Conservation (phyloP, 2,113 vertebrate genomes). For the Hippotragus niger region DNA sequence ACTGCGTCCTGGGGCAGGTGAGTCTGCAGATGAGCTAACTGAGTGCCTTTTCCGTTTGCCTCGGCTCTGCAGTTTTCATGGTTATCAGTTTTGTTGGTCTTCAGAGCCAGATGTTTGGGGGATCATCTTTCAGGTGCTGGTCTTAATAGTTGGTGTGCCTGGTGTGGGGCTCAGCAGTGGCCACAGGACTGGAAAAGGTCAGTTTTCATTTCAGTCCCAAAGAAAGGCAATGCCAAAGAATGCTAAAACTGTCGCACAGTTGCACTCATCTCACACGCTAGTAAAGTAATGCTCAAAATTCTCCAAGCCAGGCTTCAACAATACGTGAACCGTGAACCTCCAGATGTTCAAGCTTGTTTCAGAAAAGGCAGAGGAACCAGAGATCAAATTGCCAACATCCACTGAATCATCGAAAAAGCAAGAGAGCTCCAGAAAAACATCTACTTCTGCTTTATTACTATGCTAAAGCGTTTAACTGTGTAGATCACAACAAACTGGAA, state of each 20-base stretch:
- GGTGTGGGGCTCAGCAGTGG: neutral
- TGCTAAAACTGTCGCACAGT: neutral
- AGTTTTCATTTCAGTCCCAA: neutral
- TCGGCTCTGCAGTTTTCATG: neutral
- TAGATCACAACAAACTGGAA: neutral
- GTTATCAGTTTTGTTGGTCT: neutral
- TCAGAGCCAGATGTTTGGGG: neutral
- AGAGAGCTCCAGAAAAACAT: neutral
- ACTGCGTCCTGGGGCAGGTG: neutral
- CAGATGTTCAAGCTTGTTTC: neutral
- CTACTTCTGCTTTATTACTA: neutral
- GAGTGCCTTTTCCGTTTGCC: neutral
- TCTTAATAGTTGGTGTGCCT: neutral
- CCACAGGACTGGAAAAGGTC: neutral
- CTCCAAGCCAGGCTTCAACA: neutral
- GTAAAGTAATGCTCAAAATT: neutral
- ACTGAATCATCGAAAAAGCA: no score
- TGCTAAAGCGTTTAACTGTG: neutral
- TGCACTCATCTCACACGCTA: neutral
- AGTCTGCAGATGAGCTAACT: neutral
- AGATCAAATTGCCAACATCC: no score
- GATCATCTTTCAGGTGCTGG: neutral
- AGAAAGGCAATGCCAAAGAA: neutral
- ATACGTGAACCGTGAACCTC: accelerated
- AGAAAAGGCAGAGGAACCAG: no score